These are phyloP conservation scores for Torymus auratus DNA, from an alignment of 2,888 invertebrate genomes.

Conservation along the genomic window DNA sequence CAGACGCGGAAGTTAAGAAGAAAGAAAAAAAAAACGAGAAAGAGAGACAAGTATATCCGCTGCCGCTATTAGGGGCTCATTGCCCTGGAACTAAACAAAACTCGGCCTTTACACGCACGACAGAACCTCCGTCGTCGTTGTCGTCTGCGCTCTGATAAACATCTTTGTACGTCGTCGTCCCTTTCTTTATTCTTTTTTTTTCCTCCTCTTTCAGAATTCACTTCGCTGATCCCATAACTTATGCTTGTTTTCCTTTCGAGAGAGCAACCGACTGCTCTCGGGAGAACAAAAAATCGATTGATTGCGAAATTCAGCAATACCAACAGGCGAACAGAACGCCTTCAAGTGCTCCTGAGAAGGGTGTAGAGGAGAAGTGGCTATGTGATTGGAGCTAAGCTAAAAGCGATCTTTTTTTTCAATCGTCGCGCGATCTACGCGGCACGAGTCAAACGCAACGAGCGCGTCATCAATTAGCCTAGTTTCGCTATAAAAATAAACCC, in stretches of 20 bases:
- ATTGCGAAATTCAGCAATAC: no score
- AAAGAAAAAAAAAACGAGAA: not conserved
- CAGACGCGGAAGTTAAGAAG: constrained; percentile 48
- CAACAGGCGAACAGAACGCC: no score
- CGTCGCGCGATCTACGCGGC: no score
- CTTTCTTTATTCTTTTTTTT: not conserved
- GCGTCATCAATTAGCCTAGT: not conserved
- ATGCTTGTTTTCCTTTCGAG: not conserved
- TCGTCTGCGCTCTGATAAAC: constrained; percentile 50
- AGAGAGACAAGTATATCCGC: constrained; percentile 29
- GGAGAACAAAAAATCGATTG: no score
- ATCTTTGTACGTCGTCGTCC: not conserved
- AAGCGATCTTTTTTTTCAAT: no score
- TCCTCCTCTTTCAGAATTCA: not conserved
- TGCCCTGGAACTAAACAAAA: constrained; percentile 51
- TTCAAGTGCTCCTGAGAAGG: no score
- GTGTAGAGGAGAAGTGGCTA: no score
- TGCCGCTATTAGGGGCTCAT: constrained; percentile 49
- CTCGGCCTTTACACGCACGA: constrained; percentile 46
- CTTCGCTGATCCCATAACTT: not conserved
- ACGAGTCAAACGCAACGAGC: not conserved
- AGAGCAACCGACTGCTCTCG: no score
- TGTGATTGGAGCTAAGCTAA: no score
- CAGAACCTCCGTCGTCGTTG: not conserved
- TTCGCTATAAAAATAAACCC: not conserved